Percentiles rank a stretch among this genome's conserved stretches.
These are phyloP conservation scores for Scaptomyza pallida DNA, from an alignment of 1,140 invertebrate genomes.

Conservation along the genomic window DNA sequence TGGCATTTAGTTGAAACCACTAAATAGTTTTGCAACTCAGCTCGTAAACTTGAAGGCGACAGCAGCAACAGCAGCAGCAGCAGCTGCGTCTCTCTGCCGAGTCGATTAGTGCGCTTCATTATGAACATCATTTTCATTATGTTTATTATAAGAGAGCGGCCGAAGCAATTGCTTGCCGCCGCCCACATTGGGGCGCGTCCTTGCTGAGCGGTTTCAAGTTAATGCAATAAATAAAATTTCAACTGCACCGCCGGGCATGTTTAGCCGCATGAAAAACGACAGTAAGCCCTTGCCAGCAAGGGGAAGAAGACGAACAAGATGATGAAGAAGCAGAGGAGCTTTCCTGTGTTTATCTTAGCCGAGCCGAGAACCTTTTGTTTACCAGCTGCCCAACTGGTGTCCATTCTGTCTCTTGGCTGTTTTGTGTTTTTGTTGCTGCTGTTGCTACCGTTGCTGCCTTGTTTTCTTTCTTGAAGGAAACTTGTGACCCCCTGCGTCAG, in stretches of 20 bases:
- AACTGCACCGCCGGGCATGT: slow-evolving; percentile 77
- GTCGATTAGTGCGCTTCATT: slow-evolving; percentile 78
- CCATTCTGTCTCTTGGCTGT: slow-evolving; percentile 5
- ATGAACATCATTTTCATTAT: slow-evolving; percentile 78
- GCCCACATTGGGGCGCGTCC: slow-evolving; percentile 5
- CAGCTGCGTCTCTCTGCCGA: slow-evolving; percentile 32
- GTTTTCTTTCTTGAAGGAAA: slow-evolving; percentile 65
- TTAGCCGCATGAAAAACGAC: slow-evolving; percentile 81
- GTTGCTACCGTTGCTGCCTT: slow-evolving; percentile 18
- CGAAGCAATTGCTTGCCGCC: neutral
- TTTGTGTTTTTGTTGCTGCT: slow-evolving; percentile 5
- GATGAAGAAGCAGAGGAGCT: slow-evolving; percentile 43
- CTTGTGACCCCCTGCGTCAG: slow-evolving; percentile 28
- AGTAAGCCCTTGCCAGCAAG: slow-evolving; percentile 72
- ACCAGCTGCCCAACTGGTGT: slow-evolving; percentile 24
- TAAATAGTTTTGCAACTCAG: slow-evolving; percentile 26
- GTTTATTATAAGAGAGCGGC: slow-evolving; percentile 56
- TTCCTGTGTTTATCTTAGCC: slow-evolving; percentile 75
- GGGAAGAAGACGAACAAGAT: too few species aligned
- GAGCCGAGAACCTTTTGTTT: slow-evolving; percentile 63
- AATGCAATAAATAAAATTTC: slow-evolving; percentile 82
- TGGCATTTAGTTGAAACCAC: neutral
- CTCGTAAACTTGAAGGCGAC: slow-evolving; percentile 34
- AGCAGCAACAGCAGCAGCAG: slow-evolving; percentile 18
- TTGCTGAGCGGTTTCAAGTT: slow-evolving; percentile 64